Evolutionary conservation across 2,888 invertebrate species (phyloP).

Genomic region (Ctena decussata): DNA sequence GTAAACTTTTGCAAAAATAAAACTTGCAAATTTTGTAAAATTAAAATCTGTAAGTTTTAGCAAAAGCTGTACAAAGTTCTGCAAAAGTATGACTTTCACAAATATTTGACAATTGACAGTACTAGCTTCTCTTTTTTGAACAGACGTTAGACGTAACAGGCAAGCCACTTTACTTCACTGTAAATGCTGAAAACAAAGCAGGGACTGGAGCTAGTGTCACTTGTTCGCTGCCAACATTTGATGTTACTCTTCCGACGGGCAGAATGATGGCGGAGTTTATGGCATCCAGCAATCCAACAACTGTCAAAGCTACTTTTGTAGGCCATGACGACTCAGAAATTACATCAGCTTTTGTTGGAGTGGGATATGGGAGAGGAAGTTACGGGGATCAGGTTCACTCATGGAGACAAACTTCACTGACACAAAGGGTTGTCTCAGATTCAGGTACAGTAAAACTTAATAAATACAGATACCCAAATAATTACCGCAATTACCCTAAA

Average conservation of each 20-base stretch:
- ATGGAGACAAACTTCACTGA: slow-evolving; percentile 46
- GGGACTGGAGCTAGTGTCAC: slow-evolving; percentile 65
- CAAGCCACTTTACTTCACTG: slow-evolving; percentile 72
- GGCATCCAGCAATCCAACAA: slow-evolving; percentile 70
- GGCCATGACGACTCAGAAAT: slow-evolving; percentile 73
- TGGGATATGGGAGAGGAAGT: slow-evolving; percentile 59
- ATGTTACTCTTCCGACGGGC: slow-evolving; percentile 72
- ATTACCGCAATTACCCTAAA: too few species aligned
- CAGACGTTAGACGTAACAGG: slow-evolving; percentile 44
- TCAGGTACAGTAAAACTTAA: too few species aligned
- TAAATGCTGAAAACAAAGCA: slow-evolving; percentile 72
- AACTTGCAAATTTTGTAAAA: too few species aligned
- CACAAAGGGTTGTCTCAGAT: not conserved
- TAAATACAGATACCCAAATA: too few species aligned
- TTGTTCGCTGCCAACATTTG: slow-evolving; percentile 73
- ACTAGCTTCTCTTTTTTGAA: not conserved
- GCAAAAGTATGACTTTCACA: too few species aligned
- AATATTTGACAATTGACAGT: too few species aligned
- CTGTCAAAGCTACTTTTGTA: slow-evolving; percentile 65
- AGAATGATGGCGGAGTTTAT: slow-evolving; percentile 66
- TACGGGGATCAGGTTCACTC: slow-evolving; percentile 62
- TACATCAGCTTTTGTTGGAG: slow-evolving; percentile 26
- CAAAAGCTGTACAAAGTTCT: too few species aligned
- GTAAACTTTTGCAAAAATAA: too few species aligned
- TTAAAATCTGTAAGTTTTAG: too few species aligned